Conservation (phyloP, 2,113 vertebrate genomes). For the Sminthopsis crassicaudata region DNA sequence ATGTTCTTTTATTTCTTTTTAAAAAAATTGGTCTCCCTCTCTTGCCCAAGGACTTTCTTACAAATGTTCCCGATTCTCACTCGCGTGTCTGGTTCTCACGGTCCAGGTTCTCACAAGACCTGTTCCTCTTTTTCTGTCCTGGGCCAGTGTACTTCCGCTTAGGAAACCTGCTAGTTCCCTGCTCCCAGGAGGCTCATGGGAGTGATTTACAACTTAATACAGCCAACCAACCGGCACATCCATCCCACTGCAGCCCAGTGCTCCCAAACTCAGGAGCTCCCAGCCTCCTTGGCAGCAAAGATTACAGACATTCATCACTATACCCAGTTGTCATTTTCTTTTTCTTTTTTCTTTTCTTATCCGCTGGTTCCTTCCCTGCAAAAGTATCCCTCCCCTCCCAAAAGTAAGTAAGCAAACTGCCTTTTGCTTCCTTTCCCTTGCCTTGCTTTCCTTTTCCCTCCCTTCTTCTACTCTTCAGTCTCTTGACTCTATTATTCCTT, state of each 20-base stretch:
- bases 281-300: not conserved
- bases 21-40: not conserved
- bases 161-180: not conserved
- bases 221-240: not conserved
- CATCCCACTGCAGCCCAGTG: not conserved
- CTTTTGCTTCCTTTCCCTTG: too few relatives aligned
- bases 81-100: not conserved
- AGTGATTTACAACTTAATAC: not conserved
- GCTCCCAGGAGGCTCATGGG: not conserved
- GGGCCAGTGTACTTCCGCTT: not conserved
- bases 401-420: not conserved
- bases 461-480: not conserved
- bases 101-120: too few relatives aligned
- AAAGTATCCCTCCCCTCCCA: not conserved
- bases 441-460: too few relatives aligned
- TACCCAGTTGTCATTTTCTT: not conserved
- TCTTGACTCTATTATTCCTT: not conserved
- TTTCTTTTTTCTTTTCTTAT: not conserved
- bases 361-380: not conserved
- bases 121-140: not conserved
- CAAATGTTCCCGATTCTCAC: not conserved
- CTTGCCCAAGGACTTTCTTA: not conserved
- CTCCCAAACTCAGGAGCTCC: not conserved
- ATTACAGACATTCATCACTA: not conserved
- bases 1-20: not conserved